A percentile compares a stretch with the other conserved stretches of the same genome.
These are phyloP conservation scores for Pheosia gnoma DNA, from an alignment of 2,888 invertebrate genomes.

Conservation along the genomic window DNA sequence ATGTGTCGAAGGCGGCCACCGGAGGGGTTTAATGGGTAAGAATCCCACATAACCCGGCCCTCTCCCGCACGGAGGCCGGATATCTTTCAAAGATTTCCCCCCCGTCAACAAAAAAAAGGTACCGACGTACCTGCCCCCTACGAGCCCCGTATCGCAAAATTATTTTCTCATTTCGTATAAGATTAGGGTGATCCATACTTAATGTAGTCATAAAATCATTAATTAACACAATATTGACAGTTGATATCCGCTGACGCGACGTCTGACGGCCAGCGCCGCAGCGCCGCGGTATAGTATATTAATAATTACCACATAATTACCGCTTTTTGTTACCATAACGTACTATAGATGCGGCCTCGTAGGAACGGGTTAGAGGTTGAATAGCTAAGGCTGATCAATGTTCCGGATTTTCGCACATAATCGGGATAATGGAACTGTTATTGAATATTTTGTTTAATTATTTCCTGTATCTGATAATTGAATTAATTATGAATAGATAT, in stretches of 20 bases:
- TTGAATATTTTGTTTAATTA: background rate
- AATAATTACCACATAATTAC: background rate
- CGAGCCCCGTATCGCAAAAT: too few species aligned
- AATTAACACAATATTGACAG: conserved; percentile 3
- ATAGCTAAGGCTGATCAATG: background rate
- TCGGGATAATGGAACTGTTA: background rate
- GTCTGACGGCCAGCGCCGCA: background rate
- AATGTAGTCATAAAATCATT: background rate
- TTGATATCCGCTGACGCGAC: background rate
- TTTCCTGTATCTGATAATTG: background rate
- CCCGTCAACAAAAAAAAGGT: too few species aligned
- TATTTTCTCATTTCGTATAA: background rate
- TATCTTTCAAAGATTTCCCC: too few species aligned
- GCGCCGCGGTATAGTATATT: background rate
- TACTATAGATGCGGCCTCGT: background rate
- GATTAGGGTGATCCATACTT: background rate
- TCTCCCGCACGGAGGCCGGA: too few species aligned
- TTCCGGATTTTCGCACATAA: background rate
- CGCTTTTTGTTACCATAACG: conserved; percentile 1
- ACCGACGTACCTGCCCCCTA: too few species aligned
- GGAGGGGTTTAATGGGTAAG: too few species aligned
- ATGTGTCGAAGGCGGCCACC: too few species aligned
- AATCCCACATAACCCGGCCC: too few species aligned
- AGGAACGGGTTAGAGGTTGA: background rate
- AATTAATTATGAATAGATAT: background rate